Percentiles rank a stretch among this genome's conserved stretches.
Evolutionary conservation across 2,888 invertebrate genomes (phyloP).

Genomic region (Eupithecia abbreviata): DNA sequence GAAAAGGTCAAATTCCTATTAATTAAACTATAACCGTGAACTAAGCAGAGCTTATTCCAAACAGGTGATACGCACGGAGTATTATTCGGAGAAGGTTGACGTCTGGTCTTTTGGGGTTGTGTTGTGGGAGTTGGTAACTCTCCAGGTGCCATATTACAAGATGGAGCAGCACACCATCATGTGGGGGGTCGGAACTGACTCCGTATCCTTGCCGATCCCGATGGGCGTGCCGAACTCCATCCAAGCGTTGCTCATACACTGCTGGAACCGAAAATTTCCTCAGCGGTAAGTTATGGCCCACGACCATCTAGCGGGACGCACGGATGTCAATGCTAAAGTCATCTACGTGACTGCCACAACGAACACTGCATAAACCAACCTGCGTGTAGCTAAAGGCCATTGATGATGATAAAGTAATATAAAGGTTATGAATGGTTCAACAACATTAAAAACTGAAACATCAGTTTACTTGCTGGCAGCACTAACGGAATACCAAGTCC

Average conservation of each 20-base stretch:
- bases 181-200: slow-evolving; percentile 98
- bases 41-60: background rate
- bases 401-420: background rate
- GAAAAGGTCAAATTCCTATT: too few relatives aligned
- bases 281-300: slow-evolving; percentile 80
- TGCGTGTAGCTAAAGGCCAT: background rate
- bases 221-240: slow-evolving; percentile 66
- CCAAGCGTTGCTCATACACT: slow-evolving; percentile 93
- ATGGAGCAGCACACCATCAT: slow-evolving; percentile 98
- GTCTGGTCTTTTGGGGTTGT: slow-evolving; percentile 99
- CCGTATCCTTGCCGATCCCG: slow-evolving; percentile 95
- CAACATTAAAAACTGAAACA: too few relatives aligned
- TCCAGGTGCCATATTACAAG: slow-evolving; percentile 83
- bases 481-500: too few relatives aligned
- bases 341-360: background rate
- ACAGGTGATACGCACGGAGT: slow-evolving; percentile 95
- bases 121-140: slow-evolving; percentile 98
- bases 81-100: slow-evolving; percentile 98
- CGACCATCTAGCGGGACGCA: background rate
- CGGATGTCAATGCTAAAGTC: background rate
- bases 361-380: background rate
- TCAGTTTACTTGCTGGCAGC: too few relatives aligned
- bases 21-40: background rate
- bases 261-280: slow-evolving; percentile 95
- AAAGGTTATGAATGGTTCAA: too few relatives aligned